Conservation (phyloP, 2,888 invertebrate species). For the Opisthograptis luteolata region DNA sequence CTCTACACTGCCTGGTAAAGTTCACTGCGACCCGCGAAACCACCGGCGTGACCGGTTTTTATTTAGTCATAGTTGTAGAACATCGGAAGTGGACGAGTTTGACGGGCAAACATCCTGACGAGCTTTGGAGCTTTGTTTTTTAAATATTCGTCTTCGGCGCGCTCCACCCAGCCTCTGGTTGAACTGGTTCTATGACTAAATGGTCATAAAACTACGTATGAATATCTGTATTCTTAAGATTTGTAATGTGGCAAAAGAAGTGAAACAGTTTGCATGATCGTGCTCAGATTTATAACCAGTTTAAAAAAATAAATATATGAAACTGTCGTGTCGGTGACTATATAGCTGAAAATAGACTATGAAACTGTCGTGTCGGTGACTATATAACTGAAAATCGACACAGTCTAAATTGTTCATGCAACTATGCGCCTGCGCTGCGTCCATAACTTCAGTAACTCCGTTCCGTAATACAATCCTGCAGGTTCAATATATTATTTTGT, state of each 20-base stretch:
- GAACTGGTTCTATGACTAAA: conserved; percentile 22
- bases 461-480: conserved; percentile 27
- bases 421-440: conserved; percentile 12
- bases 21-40: conserved; percentile 66
- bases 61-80: conserved; percentile 46
- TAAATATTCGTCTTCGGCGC: conserved; percentile 12
- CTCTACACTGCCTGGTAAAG: conserved; percentile 47
- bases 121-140: conserved; percentile 20
- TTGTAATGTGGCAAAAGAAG: conserved; percentile 29
- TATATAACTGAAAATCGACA: no score
- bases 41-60: conserved; percentile 41
- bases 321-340: no score
- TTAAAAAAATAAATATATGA: no score
- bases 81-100: conserved; percentile 57
- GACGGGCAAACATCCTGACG: conserved; percentile 54
- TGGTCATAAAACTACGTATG: conserved; percentile 11
- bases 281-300: no score
- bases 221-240: no score
- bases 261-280: conserved; percentile 25
- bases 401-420: no score
- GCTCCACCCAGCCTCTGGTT: conserved; percentile 9
- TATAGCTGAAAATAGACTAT: no score
- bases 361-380: no score
- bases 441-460: conserved; percentile 22
- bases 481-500: conserved; percentile 34